Base-by-base conservation (phyloP, 1,140 invertebrate genomes). In the Drosophila leontia region DNA sequence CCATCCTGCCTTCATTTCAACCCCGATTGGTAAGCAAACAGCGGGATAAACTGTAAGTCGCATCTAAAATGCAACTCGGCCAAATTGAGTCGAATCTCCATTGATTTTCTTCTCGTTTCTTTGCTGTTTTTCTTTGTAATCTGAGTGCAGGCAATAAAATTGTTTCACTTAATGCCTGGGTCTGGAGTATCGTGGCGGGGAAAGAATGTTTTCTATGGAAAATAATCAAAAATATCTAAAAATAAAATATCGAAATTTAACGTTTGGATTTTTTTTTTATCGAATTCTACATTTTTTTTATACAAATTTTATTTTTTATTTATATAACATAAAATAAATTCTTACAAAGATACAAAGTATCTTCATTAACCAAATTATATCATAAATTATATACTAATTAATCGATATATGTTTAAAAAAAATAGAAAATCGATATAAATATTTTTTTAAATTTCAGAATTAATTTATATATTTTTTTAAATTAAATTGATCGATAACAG, bases 61-160 rank as follows among this genome's bases (percentile, higher is more conserved):
- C 51, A 69, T 58, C 58, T 71, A 72, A 71, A 72, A 71, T 72
- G 69, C 69, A 72, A 60, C 69, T 71, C 45, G 44, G 19, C 26
- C 69, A 72, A 72, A 72, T 72, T 42, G 68, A 72, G 68, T 72
- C 39, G 67, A 60, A 72, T 71, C 44, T 55, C 50, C 47, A 45
- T 57, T 42, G 41, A 44, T 53, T 26, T 71, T 71, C 50, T 59
- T 11, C 37, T 15, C 17, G 23, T 47, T 41, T 29, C 23, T 13
- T 1, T 1, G 44, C 23, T 59, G 58, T 74, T 75, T 80, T 80
- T 41, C 61, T 82, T 64, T 65, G 63, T 81, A 75, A 83, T 80
- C 70, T 64, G 60, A 75, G 56, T 80, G 81, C 80, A 83, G 47
- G 56, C 59, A 51, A 72, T 72, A 71, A 72, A 72, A 72, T 59